Conservation (phyloP, 2,888 invertebrate species). For the Bellardia pandia region DNA sequence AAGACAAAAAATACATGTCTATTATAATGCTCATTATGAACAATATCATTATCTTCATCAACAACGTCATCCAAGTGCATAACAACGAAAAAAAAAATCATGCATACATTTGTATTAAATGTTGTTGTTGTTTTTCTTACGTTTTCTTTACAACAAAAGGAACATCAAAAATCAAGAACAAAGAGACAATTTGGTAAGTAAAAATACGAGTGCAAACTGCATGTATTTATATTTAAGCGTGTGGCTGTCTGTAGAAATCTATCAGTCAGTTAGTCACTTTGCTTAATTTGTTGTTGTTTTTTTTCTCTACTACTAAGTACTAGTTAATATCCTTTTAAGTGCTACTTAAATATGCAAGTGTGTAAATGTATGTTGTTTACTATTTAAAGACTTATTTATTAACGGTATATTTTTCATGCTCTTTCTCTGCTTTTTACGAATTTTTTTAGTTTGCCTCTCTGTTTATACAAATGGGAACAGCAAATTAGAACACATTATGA, state of each 20-base stretch:
- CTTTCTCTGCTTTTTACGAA: not conserved
- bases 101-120: slow-evolving; percentile 32
- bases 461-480: slow-evolving; percentile 41
- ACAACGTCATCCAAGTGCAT: slow-evolving; percentile 29
- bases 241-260: not conserved
- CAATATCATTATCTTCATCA: slow-evolving; percentile 44
- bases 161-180: slow-evolving; percentile 20
- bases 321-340: slow-evolving; percentile 64
- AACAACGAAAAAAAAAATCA: slow-evolving; percentile 23
- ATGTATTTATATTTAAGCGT: not conserved
- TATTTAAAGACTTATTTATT: slow-evolving; percentile 44
- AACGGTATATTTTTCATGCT: slow-evolving; percentile 35
- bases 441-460: slow-evolving; percentile 7
- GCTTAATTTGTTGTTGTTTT: slow-evolving; percentile 8
- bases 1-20: slow-evolving; percentile 16
- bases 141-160: slow-evolving; percentile 33
- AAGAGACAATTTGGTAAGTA: slow-evolving; percentile 17
- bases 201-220: not conserved
- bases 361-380: slow-evolving; percentile 23
- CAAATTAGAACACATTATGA: slow-evolving; percentile 56
- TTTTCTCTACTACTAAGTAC: slow-evolving; percentile 4
- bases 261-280: not conserved
- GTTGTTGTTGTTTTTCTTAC: not conserved
- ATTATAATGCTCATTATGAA: slow-evolving; percentile 39
- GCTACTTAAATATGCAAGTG: slow-evolving; percentile 35